Evolutionary conservation across 92 coral and sea anemone genomes (phyloP).

Genomic region (Actinostola sp.): DNA sequence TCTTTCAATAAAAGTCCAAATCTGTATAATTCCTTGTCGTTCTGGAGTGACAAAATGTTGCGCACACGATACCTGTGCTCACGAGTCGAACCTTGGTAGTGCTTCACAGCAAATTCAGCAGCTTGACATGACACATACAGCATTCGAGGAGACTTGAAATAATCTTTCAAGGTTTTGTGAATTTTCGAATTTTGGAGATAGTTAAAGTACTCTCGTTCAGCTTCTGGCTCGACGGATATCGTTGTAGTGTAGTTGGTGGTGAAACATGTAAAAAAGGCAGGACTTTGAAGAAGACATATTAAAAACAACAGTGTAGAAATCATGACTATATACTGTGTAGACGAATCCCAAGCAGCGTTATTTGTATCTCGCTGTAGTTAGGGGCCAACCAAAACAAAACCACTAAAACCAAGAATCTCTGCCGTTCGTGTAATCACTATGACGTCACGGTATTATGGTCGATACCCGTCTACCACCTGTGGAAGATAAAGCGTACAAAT

Average conservation of each 20-base stretch:
- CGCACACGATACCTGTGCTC: constrained; percentile 54
- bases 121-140: constrained; percentile 67
- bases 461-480: constrained; percentile 18
- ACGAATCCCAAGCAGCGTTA: background rate
- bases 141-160: constrained; percentile 40
- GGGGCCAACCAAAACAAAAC: constrained; percentile 15
- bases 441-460: constrained; percentile 1
- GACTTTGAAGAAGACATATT: background rate
- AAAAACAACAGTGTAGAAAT: background rate
- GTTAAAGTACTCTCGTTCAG: constrained; percentile 38
- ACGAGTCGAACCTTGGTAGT: constrained; percentile 14
- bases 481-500: too few relatives aligned
- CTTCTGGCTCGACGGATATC: constrained; percentile 15
- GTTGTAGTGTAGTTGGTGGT: background rate
- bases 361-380: constrained; percentile 13
- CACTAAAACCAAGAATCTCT: background rate
- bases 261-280: background rate
- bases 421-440: background rate
- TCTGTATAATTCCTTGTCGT: constrained; percentile 21
- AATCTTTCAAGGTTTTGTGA: constrained; percentile 43
- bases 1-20: constrained; percentile 36
- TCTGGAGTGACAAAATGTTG: constrained; percentile 35
- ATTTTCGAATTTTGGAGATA: constrained; percentile 40
- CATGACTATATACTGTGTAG: background rate
- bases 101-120: constrained; percentile 70